These are phyloP conservation scores for Spea hammondii DNA, from an alignment of 2,797 vertebrate species.

Conservation along the genomic window DNA sequence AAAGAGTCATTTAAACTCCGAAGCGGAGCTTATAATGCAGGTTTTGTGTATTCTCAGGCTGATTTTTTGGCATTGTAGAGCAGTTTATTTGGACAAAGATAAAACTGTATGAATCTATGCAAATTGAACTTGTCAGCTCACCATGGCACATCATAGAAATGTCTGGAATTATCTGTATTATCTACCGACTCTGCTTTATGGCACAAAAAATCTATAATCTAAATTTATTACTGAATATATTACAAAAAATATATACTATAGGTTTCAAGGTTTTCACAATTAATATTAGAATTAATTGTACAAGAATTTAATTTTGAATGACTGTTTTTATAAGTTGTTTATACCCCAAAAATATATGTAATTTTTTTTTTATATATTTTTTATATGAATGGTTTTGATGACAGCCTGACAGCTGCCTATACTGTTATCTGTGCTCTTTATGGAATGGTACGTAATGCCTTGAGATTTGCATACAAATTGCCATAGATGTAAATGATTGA, in stretches of 20 bases:
- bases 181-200: neutral
- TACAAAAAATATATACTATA: no score
- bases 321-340: neutral
- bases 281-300: no score
- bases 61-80: slow-evolving; percentile 12
- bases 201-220: no score
- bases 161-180: neutral
- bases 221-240: no score
- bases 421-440: neutral
- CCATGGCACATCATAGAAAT: slow-evolving; percentile 10
- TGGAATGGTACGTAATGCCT: neutral
- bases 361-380: no score
- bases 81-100: slow-evolving; percentile 22
- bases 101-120: slow-evolving; percentile 20
- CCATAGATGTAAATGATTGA: neutral
- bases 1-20: slow-evolving; percentile 35
- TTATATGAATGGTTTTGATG: neutral
- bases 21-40: slow-evolving; percentile 36
- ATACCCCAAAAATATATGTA: neutral
- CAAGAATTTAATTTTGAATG: neutral
- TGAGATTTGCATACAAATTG: neutral
- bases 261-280: no score
- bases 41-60: slow-evolving; percentile 35
- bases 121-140: slow-evolving; percentile 12
- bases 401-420: neutral